Base-by-base conservation (phyloP, 2,888 invertebrate genomes). In the Drosophila kambysellisi region DNA sequence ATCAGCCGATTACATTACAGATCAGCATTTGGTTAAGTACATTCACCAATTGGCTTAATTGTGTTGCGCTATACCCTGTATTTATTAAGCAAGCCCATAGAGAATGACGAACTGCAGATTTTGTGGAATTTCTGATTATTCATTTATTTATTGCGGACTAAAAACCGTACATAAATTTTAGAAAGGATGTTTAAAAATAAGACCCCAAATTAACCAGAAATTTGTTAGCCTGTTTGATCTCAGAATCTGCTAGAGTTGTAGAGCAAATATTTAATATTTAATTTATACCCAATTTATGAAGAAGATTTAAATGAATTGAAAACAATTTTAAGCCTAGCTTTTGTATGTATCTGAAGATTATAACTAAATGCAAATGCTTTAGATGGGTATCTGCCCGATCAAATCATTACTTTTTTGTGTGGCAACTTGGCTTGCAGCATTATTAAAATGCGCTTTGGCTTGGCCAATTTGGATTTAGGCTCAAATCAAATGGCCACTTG, bases 401-500 rank as follows among this genome's bases (percentile, higher is more conserved):
- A 43, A 20, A 43, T 3, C 6, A 12, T 12, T 1, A 0, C 2
- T 37, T 37, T 9, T 0, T 20, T 20, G 1, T 20, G 7, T 6
- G 3, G 29, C 37, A 1, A 12, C 6, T 29, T 37, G 15, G 35
- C 37, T 37, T 56, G 51, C 53, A 51, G 64, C 15, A 35, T 61
- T 39, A 53, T 63, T 72, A 48, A 67, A 70, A 37, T 72, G 52
- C 43, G 75, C 59, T 65, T 63, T 63, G 61, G 66, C 56, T 82
- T 70, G 63, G 80, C 67, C 79, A 76, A 76, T 80, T 68, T 68
- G 48, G 52, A 32, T 43, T 76, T 66, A 54, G 76, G 43, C 76
- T 64, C 51, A 74, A 66, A 56, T 83, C 83, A 74, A 75, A 53
- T 82, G 58, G 71, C 64, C 79, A 86, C 71, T 86, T 76, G 83